Conservation (phyloP, 2,113 vertebrate genomes). For the Plotosus lineatus region DNA sequence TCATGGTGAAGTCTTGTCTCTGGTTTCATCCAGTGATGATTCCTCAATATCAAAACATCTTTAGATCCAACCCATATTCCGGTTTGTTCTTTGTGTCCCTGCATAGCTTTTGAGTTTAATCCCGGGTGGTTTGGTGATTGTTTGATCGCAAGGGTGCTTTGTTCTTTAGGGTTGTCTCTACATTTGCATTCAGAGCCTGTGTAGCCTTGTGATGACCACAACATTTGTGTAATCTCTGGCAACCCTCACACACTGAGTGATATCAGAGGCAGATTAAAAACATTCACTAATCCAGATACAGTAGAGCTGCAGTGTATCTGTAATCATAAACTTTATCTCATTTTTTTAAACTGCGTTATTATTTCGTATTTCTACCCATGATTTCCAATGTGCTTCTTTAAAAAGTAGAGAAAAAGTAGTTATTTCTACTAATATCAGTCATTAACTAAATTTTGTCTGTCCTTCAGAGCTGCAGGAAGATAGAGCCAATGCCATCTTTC, state of each 20-base stretch:
- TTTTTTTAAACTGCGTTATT: too few species aligned
- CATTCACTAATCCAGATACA: too few species aligned
- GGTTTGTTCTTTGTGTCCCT: background rate
- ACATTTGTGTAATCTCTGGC: background rate
- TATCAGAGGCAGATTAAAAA: background rate
- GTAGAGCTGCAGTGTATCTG: background rate
- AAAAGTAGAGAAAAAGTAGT: too few species aligned
- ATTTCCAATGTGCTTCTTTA: too few species aligned
- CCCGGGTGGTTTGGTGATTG: background rate
- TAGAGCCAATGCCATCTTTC: too few species aligned
- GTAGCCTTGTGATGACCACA: background rate
- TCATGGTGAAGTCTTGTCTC: background rate
- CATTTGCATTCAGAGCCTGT: slow-evolving; percentile 2
- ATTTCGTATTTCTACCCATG: background rate
- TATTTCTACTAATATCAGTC: too few species aligned
- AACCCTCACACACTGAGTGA: background rate
- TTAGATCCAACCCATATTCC: background rate
- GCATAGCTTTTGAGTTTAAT: background rate
- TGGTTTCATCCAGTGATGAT: background rate
- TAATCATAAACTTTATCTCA: too few species aligned
- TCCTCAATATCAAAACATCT: too few species aligned
- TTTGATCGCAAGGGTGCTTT: background rate
- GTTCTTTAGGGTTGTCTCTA: background rate
- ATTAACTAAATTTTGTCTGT: too few species aligned
- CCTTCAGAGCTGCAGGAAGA: too few species aligned